Conservation (phyloP, 1,140 invertebrate genomes). For the Condylostylus longicornis region DNA sequence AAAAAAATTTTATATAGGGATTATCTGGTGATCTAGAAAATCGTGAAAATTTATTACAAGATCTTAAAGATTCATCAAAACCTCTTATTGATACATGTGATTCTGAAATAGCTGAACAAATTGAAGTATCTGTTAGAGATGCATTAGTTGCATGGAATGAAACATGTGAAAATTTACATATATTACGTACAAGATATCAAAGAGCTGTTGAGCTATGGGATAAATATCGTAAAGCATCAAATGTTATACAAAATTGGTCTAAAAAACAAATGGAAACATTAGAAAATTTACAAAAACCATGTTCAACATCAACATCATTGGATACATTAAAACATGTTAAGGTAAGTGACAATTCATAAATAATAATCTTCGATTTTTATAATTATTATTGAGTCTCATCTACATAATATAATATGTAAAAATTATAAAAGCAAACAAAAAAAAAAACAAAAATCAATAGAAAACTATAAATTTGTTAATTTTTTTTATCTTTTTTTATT, state of each 20-base stretch:
- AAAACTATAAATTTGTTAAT: no score
- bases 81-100: slow-evolving; percentile 51
- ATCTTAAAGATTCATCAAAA: slow-evolving; percentile 48
- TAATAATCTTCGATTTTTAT: no score
- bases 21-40: slow-evolving; percentile 46
- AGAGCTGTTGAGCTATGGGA: slow-evolving; percentile 61
- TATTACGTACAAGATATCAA: slow-evolving; percentile 56
- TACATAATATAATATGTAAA: no score
- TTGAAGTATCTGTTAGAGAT: slow-evolving; percentile 54
- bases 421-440: no score
- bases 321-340: slow-evolving; percentile 28
- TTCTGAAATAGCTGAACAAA: slow-evolving; percentile 48
- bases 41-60: slow-evolving; percentile 52
- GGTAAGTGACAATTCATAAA: slow-evolving; percentile 15
- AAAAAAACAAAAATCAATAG: no score
- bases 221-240: slow-evolving; percentile 56
- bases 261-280: slow-evolving; percentile 44
- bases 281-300: slow-evolving; percentile 25
- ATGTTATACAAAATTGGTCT: slow-evolving; percentile 53
- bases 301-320: no score
- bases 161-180: slow-evolving; percentile 52
- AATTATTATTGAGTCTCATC: no score
- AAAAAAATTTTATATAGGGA: slow-evolving; percentile 34
- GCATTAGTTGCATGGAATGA: slow-evolving; percentile 59
- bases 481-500: no score